A percentile compares a stretch with the other conserved stretches of the same genome.
Evolutionary conservation across 2,888 invertebrate genomes (phyloP).

Genomic region (Pterostichus madidus): DNA sequence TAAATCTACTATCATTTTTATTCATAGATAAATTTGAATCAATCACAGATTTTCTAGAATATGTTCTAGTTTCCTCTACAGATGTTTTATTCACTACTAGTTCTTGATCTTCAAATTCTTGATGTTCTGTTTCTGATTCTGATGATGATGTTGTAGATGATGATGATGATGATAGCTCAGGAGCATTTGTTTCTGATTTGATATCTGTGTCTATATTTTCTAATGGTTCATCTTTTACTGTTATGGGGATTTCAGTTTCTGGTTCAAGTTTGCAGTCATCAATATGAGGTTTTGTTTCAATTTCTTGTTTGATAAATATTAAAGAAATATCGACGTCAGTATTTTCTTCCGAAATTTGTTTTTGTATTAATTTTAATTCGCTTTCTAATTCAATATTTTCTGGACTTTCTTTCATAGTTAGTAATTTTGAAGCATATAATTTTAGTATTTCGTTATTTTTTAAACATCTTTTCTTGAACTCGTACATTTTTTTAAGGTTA

Average conservation of each 20-base stretch:
- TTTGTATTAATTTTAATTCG: conserved; percentile 26
- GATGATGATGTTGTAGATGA: too few species aligned
- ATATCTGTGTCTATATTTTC: too few species aligned
- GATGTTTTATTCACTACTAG: background rate
- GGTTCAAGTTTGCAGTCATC: too few species aligned
- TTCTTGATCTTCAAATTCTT: conserved; percentile 7
- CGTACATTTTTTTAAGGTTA: conserved; percentile 42
- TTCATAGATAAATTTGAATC: too few species aligned
- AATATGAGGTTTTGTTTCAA: background rate
- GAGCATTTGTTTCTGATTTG: too few species aligned
- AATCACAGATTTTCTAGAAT: too few species aligned
- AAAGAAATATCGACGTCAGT: conserved; percentile 34
- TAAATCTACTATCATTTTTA: background rate
- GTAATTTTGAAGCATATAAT: conserved; percentile 52
- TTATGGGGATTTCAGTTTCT: background rate
- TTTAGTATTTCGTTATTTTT: conserved; percentile 57
- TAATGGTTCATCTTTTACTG: too few species aligned
- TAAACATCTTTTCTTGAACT: conserved; percentile 58
- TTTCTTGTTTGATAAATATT: conserved; percentile 31
- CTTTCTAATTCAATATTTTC: conserved; percentile 40
- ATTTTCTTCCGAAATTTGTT: conserved; percentile 13
- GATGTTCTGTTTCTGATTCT: background rate
- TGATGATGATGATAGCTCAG: too few species aligned
- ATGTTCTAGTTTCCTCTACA: too few species aligned
- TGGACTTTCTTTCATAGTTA: conserved; percentile 44